Evolutionary conservation across 2,888 invertebrate genomes (phyloP).

Genomic region (Drosophila phalerata): DNA sequence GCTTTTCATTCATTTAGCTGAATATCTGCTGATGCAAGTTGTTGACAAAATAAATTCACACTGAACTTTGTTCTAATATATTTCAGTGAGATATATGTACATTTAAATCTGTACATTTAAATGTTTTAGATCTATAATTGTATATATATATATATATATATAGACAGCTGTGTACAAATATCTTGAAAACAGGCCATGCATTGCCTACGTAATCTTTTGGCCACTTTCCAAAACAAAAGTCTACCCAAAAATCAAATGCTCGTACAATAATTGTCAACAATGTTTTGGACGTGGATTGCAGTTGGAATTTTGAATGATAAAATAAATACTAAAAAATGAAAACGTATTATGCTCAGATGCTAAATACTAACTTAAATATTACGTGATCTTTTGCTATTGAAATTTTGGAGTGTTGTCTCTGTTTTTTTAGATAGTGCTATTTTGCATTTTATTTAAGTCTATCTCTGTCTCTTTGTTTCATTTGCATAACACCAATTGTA

Average conservation of each 20-base stretch:
- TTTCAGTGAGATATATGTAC: slow-evolving; percentile 13
- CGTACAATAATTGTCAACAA: slow-evolving; percentile 50
- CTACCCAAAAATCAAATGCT: slow-evolving; percentile 7
- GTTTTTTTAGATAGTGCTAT: background rate
- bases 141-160: slow-evolving; percentile 8
- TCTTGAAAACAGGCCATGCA: slow-evolving; percentile 45
- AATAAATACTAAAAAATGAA: slow-evolving; percentile 17
- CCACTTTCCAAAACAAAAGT: slow-evolving; percentile 44
- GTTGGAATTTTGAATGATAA: slow-evolving; percentile 17
- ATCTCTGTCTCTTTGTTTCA: slow-evolving; percentile 7
- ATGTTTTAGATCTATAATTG: slow-evolving; percentile 10
- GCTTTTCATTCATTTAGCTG: slow-evolving; percentile 37
- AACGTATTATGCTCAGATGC: slow-evolving; percentile 17
- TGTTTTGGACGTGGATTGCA: slow-evolving; percentile 24
- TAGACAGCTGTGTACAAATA: slow-evolving; percentile 11
- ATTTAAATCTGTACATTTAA: slow-evolving; percentile 16
- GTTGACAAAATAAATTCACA: slow-evolving; percentile 28
- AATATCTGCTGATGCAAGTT: slow-evolving; percentile 38
- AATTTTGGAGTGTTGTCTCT: slow-evolving; percentile 5
- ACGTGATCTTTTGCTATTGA: slow-evolving; percentile 46
- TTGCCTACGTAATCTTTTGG: slow-evolving; percentile 54
- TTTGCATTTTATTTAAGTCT: slow-evolving; percentile 21
- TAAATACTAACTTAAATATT: slow-evolving; percentile 31
- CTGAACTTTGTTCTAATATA: slow-evolving; percentile 51
- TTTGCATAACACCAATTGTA: slow-evolving; percentile 34